phyloP scores from a whole-genome alignment of 2,797 vertebrate genomes.

The Xenentodon cancila region DNA sequence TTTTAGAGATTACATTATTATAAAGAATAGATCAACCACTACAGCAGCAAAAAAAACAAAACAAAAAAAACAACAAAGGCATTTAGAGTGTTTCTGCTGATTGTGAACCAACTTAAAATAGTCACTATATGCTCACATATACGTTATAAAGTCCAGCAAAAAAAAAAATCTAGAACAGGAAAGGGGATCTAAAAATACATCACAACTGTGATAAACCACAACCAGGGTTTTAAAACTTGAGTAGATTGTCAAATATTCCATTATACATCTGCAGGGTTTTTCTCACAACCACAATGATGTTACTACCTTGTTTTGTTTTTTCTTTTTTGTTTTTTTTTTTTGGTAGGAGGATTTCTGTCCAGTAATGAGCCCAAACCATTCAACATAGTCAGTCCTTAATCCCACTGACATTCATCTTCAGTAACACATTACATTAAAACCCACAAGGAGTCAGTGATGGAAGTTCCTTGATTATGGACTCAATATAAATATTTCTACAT shows the following conservation, averaged over 20 bases:
- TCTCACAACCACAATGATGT: constrained; percentile 6
- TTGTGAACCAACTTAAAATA: background rate
- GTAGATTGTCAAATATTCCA: constrained; percentile 63
- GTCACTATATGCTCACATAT: constrained; percentile 17
- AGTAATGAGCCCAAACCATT: constrained; percentile 2
- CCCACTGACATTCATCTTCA: constrained; percentile 2
- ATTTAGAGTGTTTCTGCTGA: constrained; percentile 16
- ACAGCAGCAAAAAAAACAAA: too few relatives aligned
- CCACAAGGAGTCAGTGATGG: background rate
- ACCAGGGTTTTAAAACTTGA: constrained; percentile 37
- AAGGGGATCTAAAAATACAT: constrained; percentile 50
- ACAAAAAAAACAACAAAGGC: background rate
- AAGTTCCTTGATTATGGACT: too few relatives aligned
- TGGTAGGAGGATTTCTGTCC: constrained; percentile 8
- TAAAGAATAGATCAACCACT: background rate
- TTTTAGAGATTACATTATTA: constrained; percentile 23
- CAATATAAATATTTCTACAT: too few relatives aligned
- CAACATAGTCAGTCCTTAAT: constrained; percentile 5
- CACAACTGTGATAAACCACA: constrained; percentile 36
- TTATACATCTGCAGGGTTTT: constrained; percentile 24
- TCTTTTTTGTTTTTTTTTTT: background rate
- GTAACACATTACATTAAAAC: constrained; percentile 2
- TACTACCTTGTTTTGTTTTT: constrained; percentile 2
- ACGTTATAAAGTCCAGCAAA: constrained; percentile 42
- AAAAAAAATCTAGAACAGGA: constrained; percentile 44